phyloP scores from a whole-genome alignment of 2,888 invertebrate species.

The Cosmopolites sordidus region DNA sequence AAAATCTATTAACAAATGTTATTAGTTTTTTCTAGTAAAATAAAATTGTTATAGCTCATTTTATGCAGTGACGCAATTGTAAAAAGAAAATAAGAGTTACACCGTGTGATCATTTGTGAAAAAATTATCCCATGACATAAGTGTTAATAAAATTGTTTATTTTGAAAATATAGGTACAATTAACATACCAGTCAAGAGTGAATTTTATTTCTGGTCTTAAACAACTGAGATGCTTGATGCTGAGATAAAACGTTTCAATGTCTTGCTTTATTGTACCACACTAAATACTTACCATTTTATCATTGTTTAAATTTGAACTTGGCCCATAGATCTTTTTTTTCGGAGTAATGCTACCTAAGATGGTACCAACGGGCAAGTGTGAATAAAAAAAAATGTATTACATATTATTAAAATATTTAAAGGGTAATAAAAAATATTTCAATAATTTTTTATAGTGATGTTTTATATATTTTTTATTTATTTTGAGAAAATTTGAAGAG shows the following conservation, averaged over 20 bases:
- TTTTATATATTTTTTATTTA: too few relatives aligned
- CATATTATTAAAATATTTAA: too few relatives aligned
- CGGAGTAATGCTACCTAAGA: neutral
- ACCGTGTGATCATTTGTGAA: neutral
- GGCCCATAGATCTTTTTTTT: neutral
- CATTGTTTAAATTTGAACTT: constrained; percentile 6
- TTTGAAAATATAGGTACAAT: constrained; percentile 8
- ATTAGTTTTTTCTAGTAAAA: too few relatives aligned
- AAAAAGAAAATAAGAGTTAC: neutral
- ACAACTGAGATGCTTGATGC: constrained; percentile 3
- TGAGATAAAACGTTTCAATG: constrained; percentile 5
- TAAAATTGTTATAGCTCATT: too few relatives aligned
- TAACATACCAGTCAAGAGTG: constrained; percentile 11
- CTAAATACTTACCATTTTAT: constrained; percentile 4
- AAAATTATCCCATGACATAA: constrained; percentile 9
- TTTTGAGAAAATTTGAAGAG: too few relatives aligned
- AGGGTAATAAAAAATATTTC: too few relatives aligned
- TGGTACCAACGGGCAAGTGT: too few relatives aligned
- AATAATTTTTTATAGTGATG: too few relatives aligned
- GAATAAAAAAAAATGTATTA: too few relatives aligned
- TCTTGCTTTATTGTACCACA: neutral
- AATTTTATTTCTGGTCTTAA: constrained; percentile 13
- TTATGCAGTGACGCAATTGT: too few relatives aligned
- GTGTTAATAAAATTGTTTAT: constrained; percentile 13
- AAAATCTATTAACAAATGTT: too few relatives aligned